These are phyloP conservation scores for Rhaphigaster nebulosa DNA, from an alignment of 2,888 invertebrate genomes.

Conservation along the genomic window DNA sequence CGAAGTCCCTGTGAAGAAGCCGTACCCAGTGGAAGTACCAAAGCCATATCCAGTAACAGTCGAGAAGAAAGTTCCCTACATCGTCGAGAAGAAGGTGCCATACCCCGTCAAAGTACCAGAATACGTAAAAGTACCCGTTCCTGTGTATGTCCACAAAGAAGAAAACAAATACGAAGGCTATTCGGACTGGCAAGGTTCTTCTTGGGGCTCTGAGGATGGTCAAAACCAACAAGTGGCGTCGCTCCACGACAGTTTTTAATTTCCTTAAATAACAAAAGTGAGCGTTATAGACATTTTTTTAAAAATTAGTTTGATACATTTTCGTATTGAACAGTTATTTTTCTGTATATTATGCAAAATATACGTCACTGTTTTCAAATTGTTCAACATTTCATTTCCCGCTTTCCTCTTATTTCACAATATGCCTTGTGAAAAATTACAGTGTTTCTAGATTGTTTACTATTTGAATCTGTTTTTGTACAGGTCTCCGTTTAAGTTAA, in stretches of 20 bases:
- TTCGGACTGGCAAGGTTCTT: not conserved
- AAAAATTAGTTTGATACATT: not conserved
- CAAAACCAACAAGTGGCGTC: not conserved
- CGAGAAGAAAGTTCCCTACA: constrained; percentile 64
- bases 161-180: not conserved
- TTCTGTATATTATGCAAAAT: not conserved
- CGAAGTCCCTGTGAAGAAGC: constrained; percentile 64
- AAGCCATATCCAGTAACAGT: constrained; percentile 65
- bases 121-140: constrained; percentile 64
- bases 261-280: not conserved
- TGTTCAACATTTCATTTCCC: not conserved
- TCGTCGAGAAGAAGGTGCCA: constrained; percentile 62
- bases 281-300: not conserved
- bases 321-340: not conserved
- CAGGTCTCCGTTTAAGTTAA: too few species aligned
- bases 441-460: too few species aligned
- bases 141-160: constrained; percentile 63
- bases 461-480: too few species aligned
- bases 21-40: constrained; percentile 63
- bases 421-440: too few species aligned
- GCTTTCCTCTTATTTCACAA: not conserved
- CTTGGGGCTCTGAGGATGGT: not conserved
- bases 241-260: not conserved
- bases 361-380: not conserved
- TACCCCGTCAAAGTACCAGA: constrained; percentile 65